Evolutionary conservation across 2,113 vertebrate species (phyloP), one percentile per base, ranked within the genome.

Genomic region (Pseudopodoces humilis): DNA sequence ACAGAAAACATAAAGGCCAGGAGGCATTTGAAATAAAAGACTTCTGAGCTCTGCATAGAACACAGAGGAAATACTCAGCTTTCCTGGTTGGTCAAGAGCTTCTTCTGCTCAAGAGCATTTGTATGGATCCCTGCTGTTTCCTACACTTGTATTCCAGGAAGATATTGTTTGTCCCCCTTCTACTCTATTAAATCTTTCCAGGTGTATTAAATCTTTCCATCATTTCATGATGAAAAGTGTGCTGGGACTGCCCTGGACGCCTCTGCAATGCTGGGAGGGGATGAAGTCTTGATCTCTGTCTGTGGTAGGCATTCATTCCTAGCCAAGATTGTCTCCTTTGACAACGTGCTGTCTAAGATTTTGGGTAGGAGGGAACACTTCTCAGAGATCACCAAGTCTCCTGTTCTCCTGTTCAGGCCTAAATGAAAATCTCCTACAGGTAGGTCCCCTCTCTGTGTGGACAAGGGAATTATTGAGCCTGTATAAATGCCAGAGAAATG

Each of bases 401-500:
- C 46, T 30, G 60, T 31, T 30, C 43, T 83, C 33, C 46, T 30
- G 60, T 31, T 27, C 21, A 35, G 3, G 5, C 28, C 27, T 11
- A 80, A 77, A 83, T 53, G 62, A 72, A 72, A 83, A 69, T 43
- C 6, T 92, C 53, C 46, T 39, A 46, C 14, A 72, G 14, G 21
- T 18, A 88, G 50, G 27, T 80, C 59, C 13, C 77, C 4, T 8
- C 4, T 77, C 50, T 4, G 2, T 7, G 33, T 59, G 28, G 7
- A 30, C 11, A 76, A 83, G 28, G 53, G 62, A 90, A 49, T 64
- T 31, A 60, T 25, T 31, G 41, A 75, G n/a, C 7, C 22, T 24
- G 4, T 50, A 50, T 46, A 90, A 83, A 83, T 74, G 21, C 55
- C 79, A 92, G 50, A 67, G 93, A 93, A 87, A 69, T 37, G 11